These are phyloP conservation scores for Cephus rjabovi DNA, from an alignment of 2,888 invertebrate genomes.

Conservation along the genomic window DNA sequence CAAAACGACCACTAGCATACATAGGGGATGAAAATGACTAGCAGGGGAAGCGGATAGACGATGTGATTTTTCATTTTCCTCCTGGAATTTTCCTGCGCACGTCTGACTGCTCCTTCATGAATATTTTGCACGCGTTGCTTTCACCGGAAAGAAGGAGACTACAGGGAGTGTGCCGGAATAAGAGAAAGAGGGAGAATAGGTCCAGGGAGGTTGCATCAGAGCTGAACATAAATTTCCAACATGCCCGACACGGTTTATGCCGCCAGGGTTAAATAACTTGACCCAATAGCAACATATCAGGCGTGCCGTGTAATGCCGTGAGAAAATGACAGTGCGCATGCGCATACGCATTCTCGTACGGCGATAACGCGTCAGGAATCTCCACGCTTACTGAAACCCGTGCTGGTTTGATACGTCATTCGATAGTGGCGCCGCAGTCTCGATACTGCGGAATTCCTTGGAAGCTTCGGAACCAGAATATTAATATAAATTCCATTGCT, in stretches of 20 bases:
- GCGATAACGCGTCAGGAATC: background rate
- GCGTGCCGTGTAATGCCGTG: conserved; percentile 24
- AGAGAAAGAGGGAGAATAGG: background rate
- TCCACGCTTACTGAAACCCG: background rate
- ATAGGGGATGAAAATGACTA: background rate
- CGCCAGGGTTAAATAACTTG: conserved; percentile 64
- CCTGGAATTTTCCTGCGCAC: background rate
- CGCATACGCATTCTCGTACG: conserved; percentile 5
- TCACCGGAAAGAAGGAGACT: background rate
- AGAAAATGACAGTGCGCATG: background rate
- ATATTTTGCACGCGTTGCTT: conserved; percentile 31
- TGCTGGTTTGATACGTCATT: background rate
- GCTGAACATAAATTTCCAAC: conserved; percentile 53
- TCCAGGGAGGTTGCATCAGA: conserved; percentile 28
- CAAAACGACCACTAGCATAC: background rate
- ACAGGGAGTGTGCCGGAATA: background rate
- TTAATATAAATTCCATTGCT: background rate
- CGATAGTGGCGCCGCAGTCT: background rate
- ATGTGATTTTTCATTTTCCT: background rate
- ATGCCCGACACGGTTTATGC: conserved; percentile 59
- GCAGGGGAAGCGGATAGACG: background rate
- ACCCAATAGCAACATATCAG: conserved; percentile 63
- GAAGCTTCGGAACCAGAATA: background rate
- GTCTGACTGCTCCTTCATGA: conserved; percentile 23
- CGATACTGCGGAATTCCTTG: background rate